phyloP scores from a whole-genome alignment of 2,888 invertebrate species.

The Ormyrus pomaceus region DNA sequence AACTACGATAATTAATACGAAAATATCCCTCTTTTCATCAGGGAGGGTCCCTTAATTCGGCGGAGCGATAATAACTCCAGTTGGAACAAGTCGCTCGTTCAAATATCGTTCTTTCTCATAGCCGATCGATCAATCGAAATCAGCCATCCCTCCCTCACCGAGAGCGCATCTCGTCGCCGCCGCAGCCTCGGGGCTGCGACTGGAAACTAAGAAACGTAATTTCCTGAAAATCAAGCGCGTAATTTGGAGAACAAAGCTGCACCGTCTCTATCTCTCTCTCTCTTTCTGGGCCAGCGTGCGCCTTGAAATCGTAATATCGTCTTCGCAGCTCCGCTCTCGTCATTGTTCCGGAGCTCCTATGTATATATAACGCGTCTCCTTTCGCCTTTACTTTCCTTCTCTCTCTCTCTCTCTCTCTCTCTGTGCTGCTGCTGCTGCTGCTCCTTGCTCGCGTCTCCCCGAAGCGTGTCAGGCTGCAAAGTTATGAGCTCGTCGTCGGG shows the following conservation, averaged over 20 bases:
- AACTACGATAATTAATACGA: background rate
- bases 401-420: background rate
- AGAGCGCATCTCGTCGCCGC: background rate
- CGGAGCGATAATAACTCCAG: too few relatives aligned
- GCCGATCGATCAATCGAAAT: too few relatives aligned
- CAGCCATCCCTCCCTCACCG: too few relatives aligned
- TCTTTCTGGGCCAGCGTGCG: background rate
- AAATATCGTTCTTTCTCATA: too few relatives aligned
- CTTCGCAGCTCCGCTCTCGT: conserved; percentile 4
- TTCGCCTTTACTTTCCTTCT: background rate
- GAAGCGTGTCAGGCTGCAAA: conserved; percentile 10
- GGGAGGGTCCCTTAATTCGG: background rate
- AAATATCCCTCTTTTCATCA: background rate
- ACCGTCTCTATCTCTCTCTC: too few relatives aligned
- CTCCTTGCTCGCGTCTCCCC: too few relatives aligned
- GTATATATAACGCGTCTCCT: background rate
- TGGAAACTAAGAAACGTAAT: conserved; percentile 32
- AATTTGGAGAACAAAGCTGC: conserved; percentile 40
- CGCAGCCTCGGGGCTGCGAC: too few relatives aligned
- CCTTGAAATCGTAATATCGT: conserved; percentile 46
- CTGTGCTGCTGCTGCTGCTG: too few relatives aligned
- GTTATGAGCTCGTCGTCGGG: conserved; percentile 38
- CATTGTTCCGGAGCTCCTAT: conserved; percentile 8
- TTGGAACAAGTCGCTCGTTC: too few relatives aligned
- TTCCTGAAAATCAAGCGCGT: conserved; percentile 44